Percentiles rank a stretch among this genome's conserved stretches.
Conservation (phyloP, 2,797 vertebrate species). For the Tapera naevia region DNA sequence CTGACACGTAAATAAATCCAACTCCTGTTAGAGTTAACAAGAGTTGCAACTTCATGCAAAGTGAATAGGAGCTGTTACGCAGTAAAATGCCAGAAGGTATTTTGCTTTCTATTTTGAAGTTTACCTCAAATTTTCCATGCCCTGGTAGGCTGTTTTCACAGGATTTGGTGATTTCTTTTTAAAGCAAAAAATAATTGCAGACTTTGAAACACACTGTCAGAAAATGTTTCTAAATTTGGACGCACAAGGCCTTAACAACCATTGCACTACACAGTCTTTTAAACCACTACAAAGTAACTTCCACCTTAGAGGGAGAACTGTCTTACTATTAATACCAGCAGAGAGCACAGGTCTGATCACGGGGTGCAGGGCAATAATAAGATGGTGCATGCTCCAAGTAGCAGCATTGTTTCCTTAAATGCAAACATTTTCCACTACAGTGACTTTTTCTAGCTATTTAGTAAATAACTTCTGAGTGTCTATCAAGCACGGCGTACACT, state of each 20-base stretch:
- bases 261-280: neutral
- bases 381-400: neutral
- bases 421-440: neutral
- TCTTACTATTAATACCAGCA: neutral
- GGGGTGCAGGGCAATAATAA: neutral
- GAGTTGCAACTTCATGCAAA: neutral
- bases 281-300: neutral
- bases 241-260: neutral
- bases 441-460: neutral
- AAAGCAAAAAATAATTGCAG: neutral
- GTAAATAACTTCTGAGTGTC: neutral
- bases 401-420: neutral
- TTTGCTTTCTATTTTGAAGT: slow-evolving; percentile 57
- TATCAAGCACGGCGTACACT: neutral
- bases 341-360: neutral
- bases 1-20: neutral
- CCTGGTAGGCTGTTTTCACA: neutral
- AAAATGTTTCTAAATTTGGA: neutral
- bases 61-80: neutral
- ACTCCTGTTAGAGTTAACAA: neutral
- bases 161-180: neutral
- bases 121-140: neutral
- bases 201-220: neutral
- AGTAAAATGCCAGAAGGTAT: slow-evolving; percentile 34
- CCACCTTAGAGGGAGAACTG: neutral